Percentiles rank a stretch among this genome's conserved stretches.
phyloP scores from a whole-genome alignment of 2,113 vertebrate species.

The Oryzias woworae region DNA sequence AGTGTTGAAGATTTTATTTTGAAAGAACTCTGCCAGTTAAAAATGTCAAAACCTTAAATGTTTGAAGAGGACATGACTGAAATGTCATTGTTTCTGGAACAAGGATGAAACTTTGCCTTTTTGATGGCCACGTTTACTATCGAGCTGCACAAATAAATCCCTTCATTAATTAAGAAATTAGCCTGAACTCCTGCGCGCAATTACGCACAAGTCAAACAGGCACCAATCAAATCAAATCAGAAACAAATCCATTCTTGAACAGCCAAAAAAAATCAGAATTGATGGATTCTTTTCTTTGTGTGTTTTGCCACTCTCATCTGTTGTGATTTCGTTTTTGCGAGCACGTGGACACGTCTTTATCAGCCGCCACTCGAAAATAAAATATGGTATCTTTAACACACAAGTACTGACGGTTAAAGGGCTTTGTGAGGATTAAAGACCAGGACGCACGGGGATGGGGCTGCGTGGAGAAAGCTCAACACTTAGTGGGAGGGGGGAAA shows the following conservation, averaged over 20 bases:
- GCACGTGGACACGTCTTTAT: constrained; percentile 24
- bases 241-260: constrained; percentile 5
- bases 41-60: background rate
- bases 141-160: constrained; percentile 28
- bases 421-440: too few species aligned
- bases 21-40: background rate
- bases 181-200: constrained; percentile 32
- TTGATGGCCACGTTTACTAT: constrained; percentile 21
- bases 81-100: background rate
- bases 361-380: constrained; percentile 20
- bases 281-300: constrained; percentile 12
- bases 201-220: constrained; percentile 47
- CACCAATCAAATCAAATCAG: constrained; percentile 23
- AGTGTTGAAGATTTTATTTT: background rate
- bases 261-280: constrained; percentile 30
- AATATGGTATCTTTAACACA: constrained; percentile 35
- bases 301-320: background rate
- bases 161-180: constrained; percentile 23
- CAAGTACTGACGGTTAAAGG: constrained; percentile 5
- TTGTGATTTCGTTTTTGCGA: constrained; percentile 27
- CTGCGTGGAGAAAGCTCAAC: too few species aligned
- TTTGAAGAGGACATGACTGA: background rate
- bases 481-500: too few species aligned
- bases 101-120: constrained; percentile 4
- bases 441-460: too few species aligned